These are phyloP conservation scores for Pagetopsis macropterus DNA, from an alignment of 2,797 vertebrate species.

Conservation along the genomic window DNA sequence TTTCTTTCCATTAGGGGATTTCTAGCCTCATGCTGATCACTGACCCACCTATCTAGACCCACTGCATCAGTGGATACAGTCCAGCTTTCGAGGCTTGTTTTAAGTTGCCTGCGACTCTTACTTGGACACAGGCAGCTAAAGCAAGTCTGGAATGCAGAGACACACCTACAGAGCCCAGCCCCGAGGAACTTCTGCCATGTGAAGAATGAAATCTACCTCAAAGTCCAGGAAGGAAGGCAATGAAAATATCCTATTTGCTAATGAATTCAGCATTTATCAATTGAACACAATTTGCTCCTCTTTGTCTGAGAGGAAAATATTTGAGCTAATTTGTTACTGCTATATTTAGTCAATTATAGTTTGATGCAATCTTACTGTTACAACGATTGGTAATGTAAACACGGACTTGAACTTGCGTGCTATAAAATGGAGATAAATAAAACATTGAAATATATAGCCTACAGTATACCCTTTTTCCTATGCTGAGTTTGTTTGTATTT, in stretches of 20 bases:
- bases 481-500: conserved; percentile 7
- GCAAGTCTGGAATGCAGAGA: conserved; percentile 91
- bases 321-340: neutral
- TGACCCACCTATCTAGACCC: neutral
- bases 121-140: conserved; percentile 95
- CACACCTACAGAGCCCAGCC: conserved; percentile 25
- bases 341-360: neutral
- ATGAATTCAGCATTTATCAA: neutral
- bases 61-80: conserved; percentile 22
- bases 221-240: neutral
- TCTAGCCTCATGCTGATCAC: neutral
- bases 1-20: conserved; percentile 12
- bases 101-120: conserved; percentile 91
- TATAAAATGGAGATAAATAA: neutral
- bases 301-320: neutral
- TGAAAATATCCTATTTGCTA: neutral
- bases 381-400: neutral
- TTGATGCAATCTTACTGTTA: neutral
- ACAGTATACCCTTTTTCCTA: neutral
- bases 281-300: neutral
- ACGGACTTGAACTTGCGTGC: neutral
- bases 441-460: neutral
- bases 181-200: neutral
- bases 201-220: neutral
- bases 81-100: conserved; percentile 91